phyloP scores from a whole-genome alignment of 2,888 invertebrate species.

The Macroteleia sp. region DNA sequence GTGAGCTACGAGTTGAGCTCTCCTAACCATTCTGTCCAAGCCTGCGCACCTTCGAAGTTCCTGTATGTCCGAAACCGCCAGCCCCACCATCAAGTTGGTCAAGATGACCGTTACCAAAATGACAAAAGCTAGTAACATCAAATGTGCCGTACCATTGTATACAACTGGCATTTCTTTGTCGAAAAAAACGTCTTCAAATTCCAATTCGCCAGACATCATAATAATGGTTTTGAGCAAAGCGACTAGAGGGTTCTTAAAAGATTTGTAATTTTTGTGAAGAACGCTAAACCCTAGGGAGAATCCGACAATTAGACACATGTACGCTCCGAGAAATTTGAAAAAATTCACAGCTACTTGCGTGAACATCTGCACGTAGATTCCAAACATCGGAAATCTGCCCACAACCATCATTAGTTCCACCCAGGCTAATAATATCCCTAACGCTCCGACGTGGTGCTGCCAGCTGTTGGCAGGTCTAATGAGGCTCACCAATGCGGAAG shows the following conservation, averaged over 20 bases:
- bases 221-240: slow-evolving; percentile 91
- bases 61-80: slow-evolving; percentile 93
- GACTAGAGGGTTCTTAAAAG: slow-evolving; percentile 88
- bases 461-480: slow-evolving; percentile 78
- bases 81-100: slow-evolving; percentile 92
- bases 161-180: slow-evolving; percentile 84
- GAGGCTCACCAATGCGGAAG: slow-evolving; percentile 71
- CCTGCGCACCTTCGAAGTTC: slow-evolving; percentile 92
- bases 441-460: slow-evolving; percentile 92
- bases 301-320: slow-evolving; percentile 91
- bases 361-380: slow-evolving; percentile 94
- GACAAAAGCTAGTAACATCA: slow-evolving; percentile 91
- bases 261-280: slow-evolving; percentile 90
- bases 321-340: slow-evolving; percentile 91
- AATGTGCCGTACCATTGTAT: slow-evolving; percentile 90
- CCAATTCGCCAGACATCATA: slow-evolving; percentile 95
- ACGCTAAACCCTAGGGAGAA: slow-evolving; percentile 93
- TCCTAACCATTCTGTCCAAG: slow-evolving; percentile 90
- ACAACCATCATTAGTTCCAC: slow-evolving; percentile 93
- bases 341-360: slow-evolving; percentile 92
- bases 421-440: slow-evolving; percentile 92
- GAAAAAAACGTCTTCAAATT: slow-evolving; percentile 93
- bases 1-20: slow-evolving; percentile 92
- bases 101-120: slow-evolving; percentile 92
- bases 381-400: slow-evolving; percentile 93